Percentiles rank a stretch among this genome's conserved stretches.
These are phyloP conservation scores for Pseudochromis fuscus DNA, from an alignment of 2,797 vertebrate species.

Conservation along the genomic window DNA sequence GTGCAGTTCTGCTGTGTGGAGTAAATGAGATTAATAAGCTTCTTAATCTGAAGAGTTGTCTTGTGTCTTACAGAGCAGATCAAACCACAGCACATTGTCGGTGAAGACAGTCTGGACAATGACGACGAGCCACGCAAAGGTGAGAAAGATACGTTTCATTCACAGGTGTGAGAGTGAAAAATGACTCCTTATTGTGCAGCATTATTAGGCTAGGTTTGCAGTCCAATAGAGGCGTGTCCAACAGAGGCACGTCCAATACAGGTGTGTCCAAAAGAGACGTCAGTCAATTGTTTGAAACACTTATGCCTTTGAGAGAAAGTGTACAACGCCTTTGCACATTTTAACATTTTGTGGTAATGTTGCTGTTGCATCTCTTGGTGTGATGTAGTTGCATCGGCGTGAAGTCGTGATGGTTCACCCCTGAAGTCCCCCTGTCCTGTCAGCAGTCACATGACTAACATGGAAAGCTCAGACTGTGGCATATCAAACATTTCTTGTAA, in stretches of 20 bases:
- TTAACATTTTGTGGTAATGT: not conserved
- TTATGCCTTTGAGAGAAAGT: not conserved
- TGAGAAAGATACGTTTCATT: constrained; percentile 57
- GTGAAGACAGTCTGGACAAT: constrained; percentile 91
- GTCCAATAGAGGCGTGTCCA: too few species aligned
- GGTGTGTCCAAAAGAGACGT: not conserved
- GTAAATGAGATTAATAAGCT: not conserved
- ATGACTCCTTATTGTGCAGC: not conserved
- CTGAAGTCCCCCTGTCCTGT: too few species aligned
- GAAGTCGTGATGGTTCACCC: not conserved
- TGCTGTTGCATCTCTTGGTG: not conserved
- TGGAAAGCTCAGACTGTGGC: too few species aligned
- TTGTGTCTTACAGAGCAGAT: constrained; percentile 89
- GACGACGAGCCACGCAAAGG: constrained; percentile 93
- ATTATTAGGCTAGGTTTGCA: not conserved
- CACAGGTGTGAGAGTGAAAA: not conserved
- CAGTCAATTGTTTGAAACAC: not conserved
- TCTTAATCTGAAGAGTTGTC: constrained; percentile 13
- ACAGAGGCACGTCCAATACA: too few species aligned
- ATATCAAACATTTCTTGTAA: too few species aligned
- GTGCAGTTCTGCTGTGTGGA: not conserved
- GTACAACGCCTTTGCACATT: not conserved
- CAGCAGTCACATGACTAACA: too few species aligned
- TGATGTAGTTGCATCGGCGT: constrained; percentile 3
- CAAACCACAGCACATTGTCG: constrained; percentile 93